Evolutionary conservation across 2,888 invertebrate species (phyloP).

Genomic region (Belgica antarctica): DNA sequence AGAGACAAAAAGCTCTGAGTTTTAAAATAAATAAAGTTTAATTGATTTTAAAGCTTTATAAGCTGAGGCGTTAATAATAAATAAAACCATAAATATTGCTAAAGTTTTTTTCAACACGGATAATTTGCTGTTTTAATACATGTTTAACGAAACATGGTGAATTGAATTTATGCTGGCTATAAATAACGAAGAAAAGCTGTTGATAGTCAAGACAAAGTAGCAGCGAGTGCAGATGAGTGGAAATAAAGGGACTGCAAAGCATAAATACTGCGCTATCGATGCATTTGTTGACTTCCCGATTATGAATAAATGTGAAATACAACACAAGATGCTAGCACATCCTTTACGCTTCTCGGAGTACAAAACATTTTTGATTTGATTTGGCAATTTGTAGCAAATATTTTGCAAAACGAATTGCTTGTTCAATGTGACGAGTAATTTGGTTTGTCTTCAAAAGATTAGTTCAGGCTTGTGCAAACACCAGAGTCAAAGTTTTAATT

Average conservation of each 20-base stretch:
- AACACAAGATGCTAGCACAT: not conserved
- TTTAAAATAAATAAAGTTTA: not conserved
- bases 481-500: slow-evolving; percentile 36
- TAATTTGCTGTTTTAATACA: not conserved
- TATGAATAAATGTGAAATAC: not conserved
- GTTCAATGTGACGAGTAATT: not conserved
- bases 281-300: not conserved
- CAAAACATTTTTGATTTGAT: not conserved
- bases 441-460: too few relatives aligned
- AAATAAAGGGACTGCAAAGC: slow-evolving; percentile 10
- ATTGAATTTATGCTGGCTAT: slow-evolving; percentile 37
- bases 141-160: not conserved
- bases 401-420: too few relatives aligned
- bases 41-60: slow-evolving; percentile 38
- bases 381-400: not conserved
- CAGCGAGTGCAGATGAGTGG: not conserved
- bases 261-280: too few relatives aligned
- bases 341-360: not conserved
- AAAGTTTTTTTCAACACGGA: not conserved
- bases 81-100: slow-evolving; percentile 25
- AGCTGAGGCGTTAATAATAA: slow-evolving; percentile 11
- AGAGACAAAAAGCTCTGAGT: not conserved
- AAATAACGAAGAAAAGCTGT: slow-evolving; percentile 40
- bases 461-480: not conserved
- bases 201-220: slow-evolving; percentile 32